These are phyloP conservation scores for Scaptomyza reducta DNA, from an alignment of 2,888 invertebrate species.

Conservation along the genomic window DNA sequence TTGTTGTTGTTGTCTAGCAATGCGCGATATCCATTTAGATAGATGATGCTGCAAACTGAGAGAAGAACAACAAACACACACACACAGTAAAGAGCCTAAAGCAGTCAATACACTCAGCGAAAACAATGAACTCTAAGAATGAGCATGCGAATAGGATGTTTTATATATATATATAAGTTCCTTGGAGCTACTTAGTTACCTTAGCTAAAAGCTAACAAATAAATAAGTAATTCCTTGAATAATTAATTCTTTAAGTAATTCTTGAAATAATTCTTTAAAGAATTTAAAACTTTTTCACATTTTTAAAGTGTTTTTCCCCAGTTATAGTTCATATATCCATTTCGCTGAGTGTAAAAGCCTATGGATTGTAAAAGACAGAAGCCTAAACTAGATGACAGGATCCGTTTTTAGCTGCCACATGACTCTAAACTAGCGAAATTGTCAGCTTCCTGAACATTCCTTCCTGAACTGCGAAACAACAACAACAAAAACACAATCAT, in stretches of 20 bases:
- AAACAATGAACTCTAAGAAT: not conserved
- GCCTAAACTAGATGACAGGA: conserved; percentile 26
- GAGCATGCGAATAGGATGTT: no score
- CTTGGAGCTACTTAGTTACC: no score
- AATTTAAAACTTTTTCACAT: no score
- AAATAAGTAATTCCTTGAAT: no score
- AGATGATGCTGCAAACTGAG: conserved; percentile 62
- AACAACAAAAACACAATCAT: no score
- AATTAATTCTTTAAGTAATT: no score
- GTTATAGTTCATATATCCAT: no score
- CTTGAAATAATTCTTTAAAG: no score
- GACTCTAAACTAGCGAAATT: conserved; percentile 57
- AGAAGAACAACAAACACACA: conserved; percentile 24
- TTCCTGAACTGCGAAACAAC: conserved; percentile 13
- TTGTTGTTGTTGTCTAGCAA: conserved; percentile 40
- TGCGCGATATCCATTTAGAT: conserved; percentile 73
- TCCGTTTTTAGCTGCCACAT: conserved; percentile 12
- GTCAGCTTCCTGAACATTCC: conserved; percentile 43
- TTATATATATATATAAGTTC: no score
- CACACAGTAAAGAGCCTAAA: conserved; percentile 9
- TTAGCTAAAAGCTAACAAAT: no score
- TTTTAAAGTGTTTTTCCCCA: no score
- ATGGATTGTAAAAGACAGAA: conserved; percentile 10
- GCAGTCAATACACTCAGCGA: not conserved
- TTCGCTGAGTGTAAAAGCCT: not conserved